Percentiles rank a stretch among this genome's conserved stretches.
These are phyloP conservation scores for Pluvialis apricaria DNA, from an alignment of 2,113 vertebrate genomes.

Conservation along the genomic window DNA sequence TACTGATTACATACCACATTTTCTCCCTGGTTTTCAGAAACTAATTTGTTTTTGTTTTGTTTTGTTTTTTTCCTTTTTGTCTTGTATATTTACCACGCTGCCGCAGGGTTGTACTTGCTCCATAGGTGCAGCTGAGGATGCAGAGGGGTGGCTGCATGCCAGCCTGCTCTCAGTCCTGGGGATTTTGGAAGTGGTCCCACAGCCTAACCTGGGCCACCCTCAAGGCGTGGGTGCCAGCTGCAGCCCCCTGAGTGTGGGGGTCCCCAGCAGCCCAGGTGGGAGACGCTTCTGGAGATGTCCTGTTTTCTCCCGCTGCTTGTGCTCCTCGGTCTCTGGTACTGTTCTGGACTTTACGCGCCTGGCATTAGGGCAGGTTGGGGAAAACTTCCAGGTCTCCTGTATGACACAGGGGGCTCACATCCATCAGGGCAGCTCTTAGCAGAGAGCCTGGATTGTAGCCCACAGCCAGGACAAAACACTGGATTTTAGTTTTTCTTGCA, in stretches of 20 bases:
- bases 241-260: accelerated
- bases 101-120: not conserved
- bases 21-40: not conserved
- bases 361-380: not conserved
- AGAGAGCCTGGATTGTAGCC: not conserved
- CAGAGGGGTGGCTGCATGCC: not conserved
- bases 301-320: not conserved
- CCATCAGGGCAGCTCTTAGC: not conserved
- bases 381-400: not conserved
- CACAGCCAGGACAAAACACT: not conserved
- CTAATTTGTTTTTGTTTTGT: not conserved
- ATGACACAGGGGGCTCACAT: not conserved
- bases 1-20: not conserved
- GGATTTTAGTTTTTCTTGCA: not conserved
- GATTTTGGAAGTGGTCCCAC: not conserved
- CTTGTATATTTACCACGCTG: not conserved
- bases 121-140: not conserved
- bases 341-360: not conserved
- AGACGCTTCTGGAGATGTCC: not conserved
- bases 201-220: not conserved
- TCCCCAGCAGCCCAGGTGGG: not conserved
- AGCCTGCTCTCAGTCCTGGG: not conserved
- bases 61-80: not conserved
- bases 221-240: not conserved
- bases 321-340: not conserved